A percentile compares a stretch with the other conserved stretches of the same genome.
Conservation (phyloP, 2,888 invertebrate species). For the Tachina fera region DNA sequence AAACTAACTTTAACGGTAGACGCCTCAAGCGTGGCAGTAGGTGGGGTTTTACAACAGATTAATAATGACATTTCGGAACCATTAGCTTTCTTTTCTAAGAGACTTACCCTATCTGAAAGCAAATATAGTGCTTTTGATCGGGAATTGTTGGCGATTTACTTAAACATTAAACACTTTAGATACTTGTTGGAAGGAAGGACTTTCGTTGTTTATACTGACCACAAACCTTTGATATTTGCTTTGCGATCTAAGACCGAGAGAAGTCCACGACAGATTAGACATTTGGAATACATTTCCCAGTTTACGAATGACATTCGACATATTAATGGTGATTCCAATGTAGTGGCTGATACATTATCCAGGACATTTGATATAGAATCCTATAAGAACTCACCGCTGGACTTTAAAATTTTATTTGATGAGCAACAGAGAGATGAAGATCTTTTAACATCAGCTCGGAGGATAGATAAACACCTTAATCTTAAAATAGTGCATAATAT, state of each 20-base stretch:
- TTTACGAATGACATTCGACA: constrained; percentile 13
- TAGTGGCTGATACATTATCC: neutral
- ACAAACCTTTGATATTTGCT: neutral
- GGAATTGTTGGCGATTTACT: no score
- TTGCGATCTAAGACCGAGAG: neutral
- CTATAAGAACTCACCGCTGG: neutral
- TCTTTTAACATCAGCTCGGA: neutral
- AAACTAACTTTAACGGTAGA: neutral
- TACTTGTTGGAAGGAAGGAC: no score
- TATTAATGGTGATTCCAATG: neutral
- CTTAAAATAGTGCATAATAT: neutral
- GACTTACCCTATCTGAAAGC: no score
- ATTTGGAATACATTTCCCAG: neutral
- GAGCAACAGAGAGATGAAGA: neutral
- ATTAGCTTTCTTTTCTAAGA: no score
- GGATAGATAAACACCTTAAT: no score
- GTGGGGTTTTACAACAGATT: no score
- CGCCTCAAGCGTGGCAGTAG: no score
- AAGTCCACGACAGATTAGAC: neutral
- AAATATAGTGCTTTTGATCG: no score
- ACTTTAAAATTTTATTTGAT: neutral
- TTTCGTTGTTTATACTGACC: no score
- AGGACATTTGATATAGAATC: neutral
- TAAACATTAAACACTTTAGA: no score
- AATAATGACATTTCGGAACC: no score